Base-by-base conservation (phyloP, 2,113 vertebrate species). In the Mellivora capensis region DNA sequence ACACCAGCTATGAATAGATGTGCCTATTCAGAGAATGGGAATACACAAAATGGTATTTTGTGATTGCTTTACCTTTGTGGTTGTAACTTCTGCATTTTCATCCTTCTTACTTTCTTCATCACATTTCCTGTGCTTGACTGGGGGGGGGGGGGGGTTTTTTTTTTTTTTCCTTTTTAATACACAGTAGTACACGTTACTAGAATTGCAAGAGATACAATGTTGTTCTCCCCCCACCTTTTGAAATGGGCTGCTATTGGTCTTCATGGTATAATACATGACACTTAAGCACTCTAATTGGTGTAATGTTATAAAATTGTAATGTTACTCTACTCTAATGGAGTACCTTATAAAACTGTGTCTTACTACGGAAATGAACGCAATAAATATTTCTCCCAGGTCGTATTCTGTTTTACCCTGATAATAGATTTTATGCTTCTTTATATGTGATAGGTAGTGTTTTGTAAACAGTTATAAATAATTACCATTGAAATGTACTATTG, bases 281-380 rank as follows among this genome's bases (percentile, higher is more conserved):
- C 23, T 96, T 6, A 23, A 21, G 82, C n/a, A 87, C 52, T 84
- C 62, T 54, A 1, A 42, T n/a, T 42, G 69, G 34, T 20, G 6
- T 64, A 81, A 72, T 39, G n/a, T 20, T 37, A 37, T 17, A 37
- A 69, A 37, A 37, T 37, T 69, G 67, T 37, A 69, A 37, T 20
- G 67, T 69, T 37, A 37, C 67, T 69, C 64, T 34, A 69, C 64
- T 69, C 67, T 37, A 69, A 21, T 37, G 34, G 31, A 21, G 6
- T 67, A 86, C 67, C 9, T 96, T 91, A 29, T 0, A 5, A 87
- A 96, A 20, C 54, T 90, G 11, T 96, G 97, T 91, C 61, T 97
- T 97, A 69, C 49, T 59, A 62, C 64, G 81, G 87, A 90, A 97
- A 88, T 62, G 31, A 82, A n/a, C 42, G 6, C 74, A 93, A 13